Conservation (phyloP, 2,113 vertebrate species). For the Peromyscus polionotus region DNA sequence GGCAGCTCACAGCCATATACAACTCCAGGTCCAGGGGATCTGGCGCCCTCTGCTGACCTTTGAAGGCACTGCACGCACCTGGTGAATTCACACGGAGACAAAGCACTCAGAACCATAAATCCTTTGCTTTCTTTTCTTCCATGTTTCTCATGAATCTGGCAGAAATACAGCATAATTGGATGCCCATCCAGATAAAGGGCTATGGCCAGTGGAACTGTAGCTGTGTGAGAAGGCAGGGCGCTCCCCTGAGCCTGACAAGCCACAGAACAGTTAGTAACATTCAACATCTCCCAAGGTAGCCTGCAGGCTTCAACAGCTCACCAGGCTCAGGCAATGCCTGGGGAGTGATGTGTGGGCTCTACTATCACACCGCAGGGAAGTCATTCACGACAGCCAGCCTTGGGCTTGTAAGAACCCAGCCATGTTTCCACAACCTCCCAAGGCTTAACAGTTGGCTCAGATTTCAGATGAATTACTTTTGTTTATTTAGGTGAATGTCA, state of each 20-base stretch:
- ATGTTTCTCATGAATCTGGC: not conserved
- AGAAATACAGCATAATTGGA: conserved; percentile 13
- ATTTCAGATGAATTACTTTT: conserved; percentile 43
- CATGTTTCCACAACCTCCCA: not conserved
- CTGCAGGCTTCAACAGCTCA: not conserved
- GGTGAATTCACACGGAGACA: too few species aligned
- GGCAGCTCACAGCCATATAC: not conserved
- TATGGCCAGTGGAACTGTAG: not conserved
- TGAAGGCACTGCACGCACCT: not conserved
- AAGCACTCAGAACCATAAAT: not conserved
- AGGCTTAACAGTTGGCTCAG: not conserved
- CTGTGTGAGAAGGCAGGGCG: not conserved
- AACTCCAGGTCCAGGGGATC: not conserved
- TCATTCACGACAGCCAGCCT: not conserved
- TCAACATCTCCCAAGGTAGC: not conserved
- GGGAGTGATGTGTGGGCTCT: not conserved
- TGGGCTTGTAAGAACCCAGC: not conserved
- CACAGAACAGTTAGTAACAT: not conserved
- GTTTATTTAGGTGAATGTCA: conserved; percentile 2
- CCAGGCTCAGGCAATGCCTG: not conserved
- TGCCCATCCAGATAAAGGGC: not conserved
- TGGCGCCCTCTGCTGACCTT: not conserved
- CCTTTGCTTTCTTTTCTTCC: not conserved
- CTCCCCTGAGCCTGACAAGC: not conserved
- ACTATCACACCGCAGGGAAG: not conserved